Base-by-base conservation (phyloP, 1,140 invertebrate species). In the Dinoponera quadriceps region DNA sequence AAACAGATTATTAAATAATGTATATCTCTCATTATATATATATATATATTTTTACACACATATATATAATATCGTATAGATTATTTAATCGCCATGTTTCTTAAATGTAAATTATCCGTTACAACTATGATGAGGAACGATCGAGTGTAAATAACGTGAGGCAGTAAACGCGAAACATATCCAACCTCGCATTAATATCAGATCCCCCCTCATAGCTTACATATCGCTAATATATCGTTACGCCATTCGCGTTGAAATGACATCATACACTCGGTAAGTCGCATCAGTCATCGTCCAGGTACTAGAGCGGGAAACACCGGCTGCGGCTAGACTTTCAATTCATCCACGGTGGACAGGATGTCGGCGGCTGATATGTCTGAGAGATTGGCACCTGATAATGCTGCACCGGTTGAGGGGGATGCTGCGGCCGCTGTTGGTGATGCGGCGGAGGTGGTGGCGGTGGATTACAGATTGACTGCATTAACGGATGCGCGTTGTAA, bases 381-480 rank as follows among this genome's bases (percentile, higher is more conserved):
- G 91, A 92, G n/a, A 92, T 90, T 72, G 92, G 88, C 84, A 90
- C 89, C 80, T 92, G 91, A 77, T 91, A 91, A 72, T 92, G 90
- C 63, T 90, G 91, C 29, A 78, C 33, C 11, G 69, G 73, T 80
- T 91, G 90, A 49, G 89, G 63, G 22, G 82, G 83, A 80, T 88
- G 88, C 51, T 91, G 90, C 27, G 88, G 84, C 44, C 85, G 88
- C 49, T 90, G 90, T 44, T 89, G 85, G 65, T 90, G 91, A 57
- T 90, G 89, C 11, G 87, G 87, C 20, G 89, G 89, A 9, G 90
- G 90, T 2, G 87, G 90, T n/a, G 92, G 92, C 16, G 91, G 92
- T 49, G 92, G 92, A 89, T 93, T 93, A 59, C 92, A 93, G 73
- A 93, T 92, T 13, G 92, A 93, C 54, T 92, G 92, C 83, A 93